These are phyloP conservation scores for Chondrosia reniformis DNA, from an alignment of 37 sponge, comb jelly and placozoan genomes.

Conservation along the genomic window DNA sequence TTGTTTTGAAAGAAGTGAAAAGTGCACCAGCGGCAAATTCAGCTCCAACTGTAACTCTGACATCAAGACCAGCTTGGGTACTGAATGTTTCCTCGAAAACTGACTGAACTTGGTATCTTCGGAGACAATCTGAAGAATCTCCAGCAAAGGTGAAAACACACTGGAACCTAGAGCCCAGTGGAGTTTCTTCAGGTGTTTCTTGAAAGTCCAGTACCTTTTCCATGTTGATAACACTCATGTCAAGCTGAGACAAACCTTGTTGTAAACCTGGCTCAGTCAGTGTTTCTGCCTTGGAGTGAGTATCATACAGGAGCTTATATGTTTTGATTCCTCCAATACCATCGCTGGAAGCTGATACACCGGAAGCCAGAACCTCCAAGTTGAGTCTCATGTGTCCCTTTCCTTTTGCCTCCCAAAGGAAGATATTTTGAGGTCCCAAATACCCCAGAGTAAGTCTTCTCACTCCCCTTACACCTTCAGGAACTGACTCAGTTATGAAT, in stretches of 20 bases:
- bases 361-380: too few relatives aligned
- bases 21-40: constrained; percentile 1
- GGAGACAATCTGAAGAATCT: neutral
- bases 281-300: neutral
- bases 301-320: neutral
- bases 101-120: neutral
- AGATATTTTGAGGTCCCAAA: too few relatives aligned
- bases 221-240: neutral
- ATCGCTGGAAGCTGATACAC: neutral
- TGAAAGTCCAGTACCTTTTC: neutral
- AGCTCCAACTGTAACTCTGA: neutral
- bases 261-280: neutral
- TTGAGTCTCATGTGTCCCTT: too few relatives aligned
- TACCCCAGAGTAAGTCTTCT: too few relatives aligned
- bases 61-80: neutral
- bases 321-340: neutral
- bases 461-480: too few relatives aligned
- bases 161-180: neutral
- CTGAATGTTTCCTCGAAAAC: neutral
- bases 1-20: neutral
- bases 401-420: too few relatives aligned
- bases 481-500: too few relatives aligned
- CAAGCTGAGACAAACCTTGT: too few relatives aligned
- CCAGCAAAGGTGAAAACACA: neutral
- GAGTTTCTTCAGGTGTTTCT: neutral